Evolutionary conservation across 2,113 vertebrate genomes (phyloP).

Genomic region (Ophthalmolycus amberensis): DNA sequence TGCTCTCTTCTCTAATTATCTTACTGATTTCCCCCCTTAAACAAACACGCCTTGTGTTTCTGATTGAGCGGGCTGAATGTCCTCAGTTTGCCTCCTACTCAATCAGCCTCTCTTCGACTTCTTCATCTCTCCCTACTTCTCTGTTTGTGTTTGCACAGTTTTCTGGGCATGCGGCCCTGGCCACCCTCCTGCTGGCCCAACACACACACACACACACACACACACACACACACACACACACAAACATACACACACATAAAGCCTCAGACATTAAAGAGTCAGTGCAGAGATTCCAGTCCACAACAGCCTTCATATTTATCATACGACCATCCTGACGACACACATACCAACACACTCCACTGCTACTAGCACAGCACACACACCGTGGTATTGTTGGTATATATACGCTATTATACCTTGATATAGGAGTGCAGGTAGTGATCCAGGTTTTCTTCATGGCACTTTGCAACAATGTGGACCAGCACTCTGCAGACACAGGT

Average conservation of each 20-base stretch:
- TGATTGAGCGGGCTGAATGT: slow-evolving; percentile 42
- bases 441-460: slow-evolving; percentile 94
- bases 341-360: slow-evolving; percentile 3
- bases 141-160: slow-evolving; percentile 48
- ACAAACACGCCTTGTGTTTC: slow-evolving; percentile 65
- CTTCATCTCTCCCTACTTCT: slow-evolving; percentile 25
- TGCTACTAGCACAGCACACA: not conserved
- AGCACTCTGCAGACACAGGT: slow-evolving; percentile 87
- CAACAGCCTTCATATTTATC: slow-evolving; percentile 21
- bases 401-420: slow-evolving; percentile 81
- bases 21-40: slow-evolving; percentile 37
- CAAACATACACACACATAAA: slow-evolving; percentile 34
- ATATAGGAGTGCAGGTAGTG: slow-evolving; percentile 92
- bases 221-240: slow-evolving; percentile 3
- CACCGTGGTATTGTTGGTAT: not conserved
- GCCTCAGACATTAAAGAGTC: slow-evolving; percentile 34
- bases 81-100: slow-evolving; percentile 44
- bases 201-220: slow-evolving; percentile 28
- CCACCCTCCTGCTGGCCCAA: slow-evolving; percentile 44
- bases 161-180: slow-evolving; percentile 58
- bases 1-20: slow-evolving; percentile 50
- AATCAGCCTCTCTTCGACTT: slow-evolving; percentile 42
- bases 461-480: slow-evolving; percentile 92
- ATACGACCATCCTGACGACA: slow-evolving; percentile 10
- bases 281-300: slow-evolving; percentile 18